phyloP scores from a whole-genome alignment of 2,888 invertebrate species.

The Chaetogeoica ovagalla region DNA sequence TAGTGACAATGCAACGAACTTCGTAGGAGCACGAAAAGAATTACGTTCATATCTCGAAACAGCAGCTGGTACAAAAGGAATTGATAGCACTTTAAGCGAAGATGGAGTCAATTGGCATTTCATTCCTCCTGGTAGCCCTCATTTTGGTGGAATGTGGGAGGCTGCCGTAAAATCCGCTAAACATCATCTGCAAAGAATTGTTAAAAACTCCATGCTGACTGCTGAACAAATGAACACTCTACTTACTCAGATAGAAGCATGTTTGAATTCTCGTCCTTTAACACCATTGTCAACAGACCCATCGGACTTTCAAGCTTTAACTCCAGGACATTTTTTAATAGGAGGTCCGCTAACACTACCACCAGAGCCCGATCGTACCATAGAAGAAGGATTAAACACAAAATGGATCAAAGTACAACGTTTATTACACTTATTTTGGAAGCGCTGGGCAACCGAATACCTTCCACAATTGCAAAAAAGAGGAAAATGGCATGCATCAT shows the following conservation, averaged over 20 bases:
- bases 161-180: constrained; percentile 56
- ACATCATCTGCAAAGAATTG: constrained; percentile 53
- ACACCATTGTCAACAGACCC: not conserved
- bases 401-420: too few species aligned
- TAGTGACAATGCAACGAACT: constrained; percentile 57
- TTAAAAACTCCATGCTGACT: not conserved
- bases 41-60: not conserved
- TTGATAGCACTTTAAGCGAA: not conserved
- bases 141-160: constrained; percentile 56
- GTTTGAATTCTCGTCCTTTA: constrained; percentile 46
- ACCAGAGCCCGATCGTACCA: not conserved
- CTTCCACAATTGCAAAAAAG: too few species aligned
- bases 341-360: constrained; percentile 7
- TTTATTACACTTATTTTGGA: too few species aligned
- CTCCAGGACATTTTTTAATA: constrained; percentile 54
- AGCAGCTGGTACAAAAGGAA: not conserved
- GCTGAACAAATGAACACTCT: constrained; percentile 28
- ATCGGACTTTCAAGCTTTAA: constrained; percentile 14
- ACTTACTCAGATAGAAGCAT: constrained; percentile 25
- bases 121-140: constrained; percentile 55
- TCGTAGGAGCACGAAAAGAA: constrained; percentile 23
- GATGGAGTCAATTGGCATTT: constrained; percentile 35
- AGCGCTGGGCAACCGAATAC: too few species aligned
- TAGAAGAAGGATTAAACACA: too few species aligned
- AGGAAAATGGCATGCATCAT: too few species aligned